Evolutionary conservation across 2,797 vertebrate genomes (phyloP).

Genomic region (Natrix natrix): DNA sequence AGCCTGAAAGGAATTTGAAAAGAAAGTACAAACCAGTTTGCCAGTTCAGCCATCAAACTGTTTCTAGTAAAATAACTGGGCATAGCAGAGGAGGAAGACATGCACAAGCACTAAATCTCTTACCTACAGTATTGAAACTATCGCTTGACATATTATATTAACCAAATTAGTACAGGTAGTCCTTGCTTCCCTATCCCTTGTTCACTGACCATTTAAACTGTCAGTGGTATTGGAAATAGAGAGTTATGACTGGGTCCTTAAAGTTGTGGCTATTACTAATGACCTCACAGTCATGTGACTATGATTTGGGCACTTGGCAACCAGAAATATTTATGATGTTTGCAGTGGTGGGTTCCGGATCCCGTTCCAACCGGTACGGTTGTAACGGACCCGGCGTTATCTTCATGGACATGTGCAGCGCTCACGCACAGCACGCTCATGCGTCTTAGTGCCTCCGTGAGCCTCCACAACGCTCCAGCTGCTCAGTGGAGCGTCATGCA

Average conservation of each 20-base stretch:
- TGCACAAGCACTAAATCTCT: neutral
- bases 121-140: neutral
- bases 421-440: too few relatives aligned
- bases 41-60: neutral
- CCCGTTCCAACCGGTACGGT: too few relatives aligned
- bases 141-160: neutral
- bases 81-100: neutral
- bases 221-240: neutral
- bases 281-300: neutral
- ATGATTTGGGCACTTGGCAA: neutral
- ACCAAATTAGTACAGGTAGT: neutral
- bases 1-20: neutral
- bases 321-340: neutral
- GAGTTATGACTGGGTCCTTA: neutral
- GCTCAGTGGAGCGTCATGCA: too few relatives aligned
- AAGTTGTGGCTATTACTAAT: neutral
- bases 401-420: too few relatives aligned
- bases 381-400: too few relatives aligned
- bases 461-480: too few relatives aligned
- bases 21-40: neutral
- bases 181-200: neutral
- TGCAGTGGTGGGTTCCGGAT: too few relatives aligned
- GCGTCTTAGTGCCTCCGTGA: too few relatives aligned
- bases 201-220: neutral
- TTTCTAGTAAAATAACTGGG: neutral